Base-by-base conservation (phyloP, 2,797 vertebrate species). In the Dermochelys coriacea region DNA sequence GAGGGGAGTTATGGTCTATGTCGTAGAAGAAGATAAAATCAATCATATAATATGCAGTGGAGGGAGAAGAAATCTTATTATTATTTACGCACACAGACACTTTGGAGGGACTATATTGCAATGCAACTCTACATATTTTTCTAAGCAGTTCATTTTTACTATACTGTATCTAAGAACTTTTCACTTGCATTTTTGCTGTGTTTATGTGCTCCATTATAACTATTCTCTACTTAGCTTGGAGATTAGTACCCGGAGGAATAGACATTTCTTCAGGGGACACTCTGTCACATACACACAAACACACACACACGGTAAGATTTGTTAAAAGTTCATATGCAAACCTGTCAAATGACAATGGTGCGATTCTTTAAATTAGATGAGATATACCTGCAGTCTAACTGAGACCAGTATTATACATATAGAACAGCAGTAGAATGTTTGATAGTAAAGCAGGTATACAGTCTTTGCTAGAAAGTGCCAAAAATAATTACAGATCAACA, bases 11-110 rank as follows among this genome's bases (percentile, higher is more conserved):
- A 88, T 37, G 95, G 87, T 89, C 95, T 59, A 78, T 87, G 47
- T 90, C 71, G 79, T 45, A 37, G 77, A 91, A 96, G 86, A 88
- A 81, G 85, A 79, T 95, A 91, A 94, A 86, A 91, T 95, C 84
- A 87, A 88, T 92, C 92, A 92, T 94, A 74, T 84, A 91, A 91
- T 89, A 80, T 95, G 89, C 59, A 92, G 29, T 18, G 85, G 77
- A 84, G 47, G 91, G 49, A 93, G 37, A 86, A 90, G 90, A 93
- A 29, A 79, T 92, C 64, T 92, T 85, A 54, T 52, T 52, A 52
- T 52, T 21, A 55, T 57, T 57, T 57, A 25, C 19, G 11, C 10
- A 78, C 34, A 68, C 18, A 19, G n/a, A n/a, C 80, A 85, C 89
- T 94, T 95, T 86, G 19, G n/a, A 94, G 21, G 50, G 85, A 94